Evolutionary conservation across 1,140 invertebrate genomes (phyloP).

Genomic region (Mactra quadrangularis): DNA sequence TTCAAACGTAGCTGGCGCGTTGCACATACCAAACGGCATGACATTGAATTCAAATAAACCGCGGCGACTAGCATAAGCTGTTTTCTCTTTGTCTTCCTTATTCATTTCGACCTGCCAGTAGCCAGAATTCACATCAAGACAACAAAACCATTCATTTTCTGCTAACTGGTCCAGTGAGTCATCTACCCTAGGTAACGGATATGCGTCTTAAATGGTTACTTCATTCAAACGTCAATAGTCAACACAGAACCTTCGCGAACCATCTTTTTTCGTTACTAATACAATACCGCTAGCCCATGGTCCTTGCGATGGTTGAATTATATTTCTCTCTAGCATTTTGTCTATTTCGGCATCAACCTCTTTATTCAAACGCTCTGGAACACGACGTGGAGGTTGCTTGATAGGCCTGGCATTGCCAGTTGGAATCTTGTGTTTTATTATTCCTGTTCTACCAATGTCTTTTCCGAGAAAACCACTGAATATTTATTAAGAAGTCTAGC

Average conservation of each 20-base stretch:
- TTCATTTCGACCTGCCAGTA: too few relatives aligned
- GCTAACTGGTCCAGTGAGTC: slow-evolving; percentile 60
- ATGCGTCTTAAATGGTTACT: slow-evolving; percentile 57
- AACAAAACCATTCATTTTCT: too few relatives aligned
- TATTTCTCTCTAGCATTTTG: slow-evolving; percentile 75
- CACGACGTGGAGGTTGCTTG: too few relatives aligned
- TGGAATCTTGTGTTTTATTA: too few relatives aligned
- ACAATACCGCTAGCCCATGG: too few relatives aligned
- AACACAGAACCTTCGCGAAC: slow-evolving; percentile 81
- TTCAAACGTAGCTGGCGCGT: slow-evolving; percentile 60
- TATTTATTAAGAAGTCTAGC: too few relatives aligned
- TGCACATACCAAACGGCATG: slow-evolving; percentile 70
- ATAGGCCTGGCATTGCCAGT: too few relatives aligned
- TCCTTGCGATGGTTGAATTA: slow-evolving; percentile 78
- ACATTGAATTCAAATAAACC: too few relatives aligned
- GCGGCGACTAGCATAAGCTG: slow-evolving; percentile 64
- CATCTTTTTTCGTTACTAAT: slow-evolving; percentile 83
- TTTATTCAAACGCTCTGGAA: too few relatives aligned
- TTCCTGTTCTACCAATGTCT: slow-evolving; percentile 47
- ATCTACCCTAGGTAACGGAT: slow-evolving; percentile 52
- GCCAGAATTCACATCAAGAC: too few relatives aligned
- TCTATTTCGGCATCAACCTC: too few relatives aligned
- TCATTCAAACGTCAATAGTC: slow-evolving; percentile 66
- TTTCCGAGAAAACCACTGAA: not conserved
- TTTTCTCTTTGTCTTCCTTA: too few relatives aligned